Evolutionary conservation across 2,797 vertebrate species (phyloP).

Genomic region (Aeoliscus strigatus): DNA sequence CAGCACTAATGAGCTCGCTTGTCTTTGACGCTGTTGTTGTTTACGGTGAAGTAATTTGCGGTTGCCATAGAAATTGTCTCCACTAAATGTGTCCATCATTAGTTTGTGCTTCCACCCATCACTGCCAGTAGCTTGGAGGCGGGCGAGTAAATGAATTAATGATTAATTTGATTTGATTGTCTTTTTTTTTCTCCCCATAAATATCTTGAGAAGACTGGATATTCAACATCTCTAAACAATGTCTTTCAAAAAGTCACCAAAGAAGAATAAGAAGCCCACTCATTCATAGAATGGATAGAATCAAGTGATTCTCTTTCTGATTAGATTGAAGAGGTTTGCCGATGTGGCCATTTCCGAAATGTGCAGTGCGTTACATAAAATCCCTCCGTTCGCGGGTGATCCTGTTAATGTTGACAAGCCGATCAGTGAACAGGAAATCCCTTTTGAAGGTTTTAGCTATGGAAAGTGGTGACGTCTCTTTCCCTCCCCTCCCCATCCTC

Average conservation of each 20-base stretch:
- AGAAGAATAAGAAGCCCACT: background rate
- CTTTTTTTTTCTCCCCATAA: conserved; percentile 40
- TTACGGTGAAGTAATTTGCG: conserved; percentile 53
- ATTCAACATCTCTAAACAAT: no score
- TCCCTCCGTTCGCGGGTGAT: conserved; percentile 19
- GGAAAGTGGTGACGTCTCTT: conserved; percentile 42
- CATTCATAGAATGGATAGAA: background rate
- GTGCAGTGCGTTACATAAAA: conserved; percentile 6
- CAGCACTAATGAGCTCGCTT: conserved; percentile 61
- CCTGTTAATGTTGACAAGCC: conserved; percentile 28
- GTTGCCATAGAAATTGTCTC: conserved; percentile 55
- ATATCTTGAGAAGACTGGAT: no score
- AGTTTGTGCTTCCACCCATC: conserved; percentile 47
- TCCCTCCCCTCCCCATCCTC: conserved; percentile 42
- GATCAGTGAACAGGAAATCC: conserved; percentile 37
- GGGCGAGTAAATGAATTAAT: conserved; percentile 32
- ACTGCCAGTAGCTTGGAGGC: conserved; percentile 29
- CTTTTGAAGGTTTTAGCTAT: conserved; percentile 58
- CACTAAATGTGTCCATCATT: conserved; percentile 53
- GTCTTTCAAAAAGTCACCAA: no score
- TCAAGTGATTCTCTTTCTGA: background rate
- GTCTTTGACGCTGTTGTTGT: conserved; percentile 46
- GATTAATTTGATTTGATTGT: conserved; percentile 48
- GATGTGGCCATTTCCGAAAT: conserved; percentile 5
- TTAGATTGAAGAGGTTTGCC: conserved; percentile 2